Evolutionary conservation across 2,888 invertebrate species (phyloP).

Genomic region (Drosophila helvetica): DNA sequence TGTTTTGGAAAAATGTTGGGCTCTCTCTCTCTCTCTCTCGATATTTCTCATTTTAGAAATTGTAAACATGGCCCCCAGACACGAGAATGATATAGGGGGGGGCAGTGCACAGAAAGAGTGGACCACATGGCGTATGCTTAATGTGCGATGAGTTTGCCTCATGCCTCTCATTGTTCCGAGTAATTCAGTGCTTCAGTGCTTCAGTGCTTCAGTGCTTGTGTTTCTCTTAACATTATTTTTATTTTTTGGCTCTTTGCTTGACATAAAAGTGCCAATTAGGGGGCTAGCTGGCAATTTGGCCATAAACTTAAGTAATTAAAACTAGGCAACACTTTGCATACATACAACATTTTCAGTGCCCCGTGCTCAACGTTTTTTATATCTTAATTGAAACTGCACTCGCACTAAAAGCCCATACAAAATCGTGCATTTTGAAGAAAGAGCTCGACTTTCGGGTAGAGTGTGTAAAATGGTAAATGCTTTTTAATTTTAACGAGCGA

Average conservation of each 20-base stretch:
- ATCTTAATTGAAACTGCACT: conserved; percentile 70
- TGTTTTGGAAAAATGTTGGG: conserved; percentile 57
- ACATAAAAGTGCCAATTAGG: conserved; percentile 72
- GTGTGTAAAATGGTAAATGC: conserved; percentile 49
- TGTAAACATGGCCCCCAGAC: conserved; percentile 67
- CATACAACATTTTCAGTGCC: background rate
- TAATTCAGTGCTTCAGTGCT: background rate
- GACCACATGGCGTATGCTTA: conserved; percentile 73
- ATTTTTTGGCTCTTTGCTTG: conserved; percentile 45
- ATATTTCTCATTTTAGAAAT: conserved; percentile 60
- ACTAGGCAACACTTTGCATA: conserved; percentile 51
- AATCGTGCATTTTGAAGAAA: conserved; percentile 36
- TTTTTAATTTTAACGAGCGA: conserved; percentile 72
- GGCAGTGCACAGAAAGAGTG: conserved; percentile 9
- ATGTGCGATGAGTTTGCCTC: conserved; percentile 57
- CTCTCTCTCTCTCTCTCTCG: conserved; percentile 37
- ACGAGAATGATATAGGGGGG: background rate
- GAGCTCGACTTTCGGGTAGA: conserved; percentile 23
- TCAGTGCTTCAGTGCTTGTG: background rate
- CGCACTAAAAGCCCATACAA: conserved; percentile 55
- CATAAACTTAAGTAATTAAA: conserved; percentile 73
- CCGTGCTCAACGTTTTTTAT: conserved; percentile 47
- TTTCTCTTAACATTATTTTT: conserved; percentile 12
- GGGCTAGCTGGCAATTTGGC: conserved; percentile 30
- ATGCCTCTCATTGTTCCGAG: conserved; percentile 12